These are phyloP conservation scores for Xiphophorus birchmanni DNA, from an alignment of 2,797 vertebrate species.

Conservation along the genomic window DNA sequence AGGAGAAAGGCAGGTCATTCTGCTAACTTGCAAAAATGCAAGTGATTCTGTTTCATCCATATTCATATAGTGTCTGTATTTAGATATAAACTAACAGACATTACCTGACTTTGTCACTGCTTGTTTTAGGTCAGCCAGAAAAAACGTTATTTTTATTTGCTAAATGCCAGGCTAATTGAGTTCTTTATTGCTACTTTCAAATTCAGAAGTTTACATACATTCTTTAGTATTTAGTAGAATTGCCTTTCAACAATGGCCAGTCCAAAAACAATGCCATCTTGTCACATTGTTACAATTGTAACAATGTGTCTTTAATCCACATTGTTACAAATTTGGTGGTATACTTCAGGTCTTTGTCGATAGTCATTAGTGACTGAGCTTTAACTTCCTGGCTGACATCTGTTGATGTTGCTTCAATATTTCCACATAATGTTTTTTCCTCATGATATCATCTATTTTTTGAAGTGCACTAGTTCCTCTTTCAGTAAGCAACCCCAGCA, in stretches of 20 bases:
- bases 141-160: background rate
- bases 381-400: too few species aligned
- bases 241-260: background rate
- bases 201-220: background rate
- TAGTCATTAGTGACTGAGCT: background rate
- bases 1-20: background rate
- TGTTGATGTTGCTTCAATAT: background rate
- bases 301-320: background rate
- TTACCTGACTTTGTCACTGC: background rate
- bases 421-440: background rate
- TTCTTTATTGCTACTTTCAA: background rate
- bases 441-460: background rate
- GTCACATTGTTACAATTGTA: background rate
- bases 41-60: constrained; percentile 44
- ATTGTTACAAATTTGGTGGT: background rate
- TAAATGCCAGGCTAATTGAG: background rate
- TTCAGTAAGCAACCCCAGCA: background rate
- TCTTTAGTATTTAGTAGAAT: too few species aligned
- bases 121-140: background rate
- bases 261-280: background rate
- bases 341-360: background rate
- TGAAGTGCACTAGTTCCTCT: background rate
- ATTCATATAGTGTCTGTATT: constrained; percentile 12
- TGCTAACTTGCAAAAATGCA: constrained; percentile 33
- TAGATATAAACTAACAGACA: background rate